phyloP scores from a whole-genome alignment of 2,113 vertebrate genomes.

The Scomber japonicus region DNA sequence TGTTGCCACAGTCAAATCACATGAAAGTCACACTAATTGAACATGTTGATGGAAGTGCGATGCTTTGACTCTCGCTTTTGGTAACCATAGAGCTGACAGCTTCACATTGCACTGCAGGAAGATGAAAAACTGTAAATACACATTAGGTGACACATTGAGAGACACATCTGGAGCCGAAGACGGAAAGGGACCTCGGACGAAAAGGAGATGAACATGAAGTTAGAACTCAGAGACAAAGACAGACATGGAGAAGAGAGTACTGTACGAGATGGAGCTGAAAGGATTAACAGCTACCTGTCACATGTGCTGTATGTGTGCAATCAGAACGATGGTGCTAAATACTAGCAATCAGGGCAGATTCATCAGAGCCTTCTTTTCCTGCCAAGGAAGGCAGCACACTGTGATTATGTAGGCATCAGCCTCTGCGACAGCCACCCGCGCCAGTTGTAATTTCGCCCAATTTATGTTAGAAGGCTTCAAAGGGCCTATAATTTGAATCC shows the following conservation, averaged over 20 bases:
- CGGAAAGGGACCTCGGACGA: conserved; percentile 7
- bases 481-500: conserved; percentile 83
- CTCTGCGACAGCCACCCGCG: conserved; percentile 76
- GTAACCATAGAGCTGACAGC: conserved; percentile 53
- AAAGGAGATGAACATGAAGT: conserved; percentile 26
- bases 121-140: conserved; percentile 56
- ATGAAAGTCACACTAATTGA: conserved; percentile 64
- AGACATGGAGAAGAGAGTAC: background rate
- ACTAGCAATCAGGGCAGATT: conserved; percentile 84
- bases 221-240: conserved; percentile 27
- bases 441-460: conserved; percentile 85
- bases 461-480: conserved; percentile 79
- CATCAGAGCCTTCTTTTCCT: conserved; percentile 78
- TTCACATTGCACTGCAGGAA: conserved; percentile 5
- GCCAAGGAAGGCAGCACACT: conserved; percentile 72
- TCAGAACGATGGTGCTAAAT: conserved; percentile 80
- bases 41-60: conserved; percentile 29
- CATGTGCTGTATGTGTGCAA: conserved; percentile 64
- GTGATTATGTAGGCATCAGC: conserved; percentile 85
- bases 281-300: conserved; percentile 79
- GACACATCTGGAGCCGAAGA: background rate
- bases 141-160: conserved; percentile 5
- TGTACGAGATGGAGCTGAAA: conserved; percentile 20
- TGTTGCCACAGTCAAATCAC: conserved; percentile 53
- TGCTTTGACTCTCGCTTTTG: conserved; percentile 36